A percentile compares a stretch with the other conserved stretches of the same genome.
Evolutionary conservation across 2,888 invertebrate species (phyloP).

Genomic region (Drosophila borealis): DNA sequence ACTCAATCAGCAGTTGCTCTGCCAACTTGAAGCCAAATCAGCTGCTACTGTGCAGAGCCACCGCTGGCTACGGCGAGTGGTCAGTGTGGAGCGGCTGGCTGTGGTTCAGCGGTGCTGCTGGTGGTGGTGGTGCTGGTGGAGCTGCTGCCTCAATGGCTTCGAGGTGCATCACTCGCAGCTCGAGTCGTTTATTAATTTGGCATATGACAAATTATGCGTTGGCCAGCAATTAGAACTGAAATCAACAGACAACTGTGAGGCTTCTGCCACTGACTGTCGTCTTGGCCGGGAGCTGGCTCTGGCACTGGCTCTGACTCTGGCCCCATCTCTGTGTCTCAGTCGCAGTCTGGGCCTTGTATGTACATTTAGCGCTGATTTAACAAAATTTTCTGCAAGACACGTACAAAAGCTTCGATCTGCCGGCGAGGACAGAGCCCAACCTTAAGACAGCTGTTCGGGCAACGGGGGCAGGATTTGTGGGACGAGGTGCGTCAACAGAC

Average conservation of each 20-base stretch:
- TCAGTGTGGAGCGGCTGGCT: constrained; percentile 3
- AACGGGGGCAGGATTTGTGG: constrained; percentile 14
- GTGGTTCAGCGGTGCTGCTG: constrained; percentile 6
- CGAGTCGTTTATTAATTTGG: constrained; percentile 75
- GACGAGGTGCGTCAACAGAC: constrained; percentile 73
- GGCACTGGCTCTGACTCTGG: not conserved
- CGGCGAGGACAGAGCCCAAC: constrained; percentile 17
- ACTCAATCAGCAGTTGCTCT: constrained; percentile 65
- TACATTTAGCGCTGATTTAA: constrained; percentile 69
- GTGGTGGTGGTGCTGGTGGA: constrained; percentile 1
- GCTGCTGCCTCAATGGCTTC: constrained; percentile 34
- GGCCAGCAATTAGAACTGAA: constrained; percentile 70
- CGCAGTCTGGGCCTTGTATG: constrained; percentile 18
- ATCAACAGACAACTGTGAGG: constrained; percentile 51
- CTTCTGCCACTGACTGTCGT: constrained; percentile 24
- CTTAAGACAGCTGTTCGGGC: not conserved
- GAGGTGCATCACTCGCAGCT: constrained; percentile 38
- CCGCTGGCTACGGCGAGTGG: constrained; percentile 9
- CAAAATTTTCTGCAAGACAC: constrained; percentile 69
- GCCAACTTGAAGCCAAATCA: constrained; percentile 72
- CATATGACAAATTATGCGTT: constrained; percentile 78
- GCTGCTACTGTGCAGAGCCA: constrained; percentile 61
- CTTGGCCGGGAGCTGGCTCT: constrained; percentile 7
- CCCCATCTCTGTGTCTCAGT: no score
- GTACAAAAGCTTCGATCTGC: constrained; percentile 71